Base-by-base conservation (phyloP, 2,888 invertebrate genomes). In the Petrolisthes cinctipes region DNA sequence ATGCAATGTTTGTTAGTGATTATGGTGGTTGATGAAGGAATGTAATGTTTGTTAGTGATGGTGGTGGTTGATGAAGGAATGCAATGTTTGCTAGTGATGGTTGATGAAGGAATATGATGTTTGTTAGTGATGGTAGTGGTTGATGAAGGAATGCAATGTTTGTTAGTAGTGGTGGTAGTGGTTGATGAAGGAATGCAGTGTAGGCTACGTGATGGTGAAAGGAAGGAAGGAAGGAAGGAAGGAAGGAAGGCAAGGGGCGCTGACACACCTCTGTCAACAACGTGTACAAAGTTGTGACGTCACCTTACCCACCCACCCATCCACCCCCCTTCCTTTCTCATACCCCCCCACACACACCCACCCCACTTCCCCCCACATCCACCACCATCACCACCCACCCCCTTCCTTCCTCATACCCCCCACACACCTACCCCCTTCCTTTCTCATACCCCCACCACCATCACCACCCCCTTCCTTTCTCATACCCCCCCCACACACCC, bases 251-350 rank as follows among this genome's bases (percentile, higher is more conserved):
- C n/a, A 20, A 11, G 20, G 71, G 71, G 4, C 71, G 71, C 71
- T 71, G 71, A 71, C 71, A 71, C 71, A 71, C 71, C 71, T 71
- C n/a, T 71, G 71, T 71, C 71, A 71, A 71, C 71, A 71, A 14
- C n/a, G 3, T 20, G 14, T 2, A 20, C 61, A 61, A 20, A 20
- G 71, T n/a, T 6, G 71, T 11, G 71, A 71, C 71, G 61, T 61
- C 61, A 61, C 61, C 17, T 9, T 61, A 17, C 61, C 4, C 61
- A 11, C 61, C 9, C 61, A n/a, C 61, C 61, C 17, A 17, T 61
- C 1, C 17, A 0, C 61, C 17, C 17, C 37, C 11, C 17, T 17
- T 17, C 61, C 61, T 61, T 17, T 3, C 61, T 61, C 17, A 11
- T 17, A 11, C 17, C 61, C 61, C 17, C 61, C 3, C 1, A 11